Conservation (phyloP, 2,797 vertebrate genomes). For the Leptatherina wallacei region DNA sequence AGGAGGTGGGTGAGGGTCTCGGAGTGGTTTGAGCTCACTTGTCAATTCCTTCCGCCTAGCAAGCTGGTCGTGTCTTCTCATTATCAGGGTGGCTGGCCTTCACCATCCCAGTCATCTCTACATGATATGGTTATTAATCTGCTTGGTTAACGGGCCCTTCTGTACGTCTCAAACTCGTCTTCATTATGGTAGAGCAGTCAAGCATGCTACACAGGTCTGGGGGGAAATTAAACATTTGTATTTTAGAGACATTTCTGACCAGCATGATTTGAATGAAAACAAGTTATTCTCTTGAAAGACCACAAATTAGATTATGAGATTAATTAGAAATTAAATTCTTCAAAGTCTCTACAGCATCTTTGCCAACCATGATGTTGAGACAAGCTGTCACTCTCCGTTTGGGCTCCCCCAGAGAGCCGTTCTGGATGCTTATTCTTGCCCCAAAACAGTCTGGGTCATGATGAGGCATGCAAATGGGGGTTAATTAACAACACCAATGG, state of each 20-base stretch:
- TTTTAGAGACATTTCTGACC: neutral
- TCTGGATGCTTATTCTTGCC: constrained; percentile 37
- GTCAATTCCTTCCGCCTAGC: constrained; percentile 42
- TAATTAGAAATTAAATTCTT: neutral
- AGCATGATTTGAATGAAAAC: neutral
- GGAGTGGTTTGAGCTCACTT: constrained; percentile 20
- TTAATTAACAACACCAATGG: constrained; percentile 67
- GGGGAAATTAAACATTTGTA: neutral
- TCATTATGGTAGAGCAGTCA: constrained; percentile 9
- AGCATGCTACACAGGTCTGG: neutral
- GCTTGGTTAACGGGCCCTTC: constrained; percentile 15
- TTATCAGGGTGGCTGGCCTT: constrained; percentile 58
- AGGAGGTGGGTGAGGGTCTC: neutral
- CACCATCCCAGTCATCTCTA: constrained; percentile 41
- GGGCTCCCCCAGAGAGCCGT: constrained; percentile 35
- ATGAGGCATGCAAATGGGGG: constrained; percentile 47
- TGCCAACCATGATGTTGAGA: constrained; percentile 9
- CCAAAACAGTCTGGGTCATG: constrained; percentile 48
- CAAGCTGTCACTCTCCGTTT: constrained; percentile 28
- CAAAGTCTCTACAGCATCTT: neutral
- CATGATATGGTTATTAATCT: constrained; percentile 62
- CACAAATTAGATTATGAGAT: neutral
- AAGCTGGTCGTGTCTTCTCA: constrained; percentile 40
- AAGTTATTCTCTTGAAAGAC: neutral
- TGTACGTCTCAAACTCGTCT: constrained; percentile 19